Percentiles rank a stretch among this genome's conserved stretches.
Evolutionary conservation across 2,888 invertebrate species (phyloP).

Genomic region (Exephanes ischioxanthus): DNA sequence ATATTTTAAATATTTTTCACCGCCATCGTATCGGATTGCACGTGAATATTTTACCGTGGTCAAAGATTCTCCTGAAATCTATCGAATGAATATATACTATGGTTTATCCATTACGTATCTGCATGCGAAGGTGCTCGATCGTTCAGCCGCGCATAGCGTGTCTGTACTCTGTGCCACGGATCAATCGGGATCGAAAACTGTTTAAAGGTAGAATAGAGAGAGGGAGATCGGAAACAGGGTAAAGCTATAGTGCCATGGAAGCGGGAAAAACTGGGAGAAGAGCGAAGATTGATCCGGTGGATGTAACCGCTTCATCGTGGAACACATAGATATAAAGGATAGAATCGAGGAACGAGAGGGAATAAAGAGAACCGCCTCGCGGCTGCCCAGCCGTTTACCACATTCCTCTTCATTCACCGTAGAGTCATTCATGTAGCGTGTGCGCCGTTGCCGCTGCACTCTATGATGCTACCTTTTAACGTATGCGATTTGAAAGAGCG

Average conservation of each 20-base stretch:
- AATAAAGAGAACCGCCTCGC: constrained; percentile 35
- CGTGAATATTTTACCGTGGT: constrained; percentile 12
- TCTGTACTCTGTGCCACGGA: constrained; percentile 26
- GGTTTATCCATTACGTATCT: constrained; percentile 29
- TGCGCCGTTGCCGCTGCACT: constrained; percentile 5
- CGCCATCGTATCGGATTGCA: background rate
- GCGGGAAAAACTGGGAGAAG: constrained; percentile 44
- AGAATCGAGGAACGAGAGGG: constrained; percentile 14
- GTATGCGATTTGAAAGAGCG: constrained; percentile 22
- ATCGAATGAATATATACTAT: constrained; percentile 1
- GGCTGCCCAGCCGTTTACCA: constrained; percentile 54
- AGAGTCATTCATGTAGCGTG: constrained; percentile 58
- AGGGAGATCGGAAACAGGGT: constrained; percentile 53
- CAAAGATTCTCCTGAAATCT: background rate
- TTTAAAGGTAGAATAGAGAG: constrained; percentile 38
- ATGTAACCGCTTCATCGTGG: constrained; percentile 59
- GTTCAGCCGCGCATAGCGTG: background rate
- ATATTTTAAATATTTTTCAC: constrained; percentile 17
- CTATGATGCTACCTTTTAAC: constrained; percentile 30
- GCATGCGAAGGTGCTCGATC: constrained; percentile 9
- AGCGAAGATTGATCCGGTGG: constrained; percentile 49
- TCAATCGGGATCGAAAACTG: constrained; percentile 52
- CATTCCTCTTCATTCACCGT: constrained; percentile 58
- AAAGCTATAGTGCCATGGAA: constrained; percentile 50
- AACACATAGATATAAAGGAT: constrained; percentile 45